phyloP scores from a whole-genome alignment of 37 sponge, comb jelly and placozoan species.

The Spongilla lacustris region DNA sequence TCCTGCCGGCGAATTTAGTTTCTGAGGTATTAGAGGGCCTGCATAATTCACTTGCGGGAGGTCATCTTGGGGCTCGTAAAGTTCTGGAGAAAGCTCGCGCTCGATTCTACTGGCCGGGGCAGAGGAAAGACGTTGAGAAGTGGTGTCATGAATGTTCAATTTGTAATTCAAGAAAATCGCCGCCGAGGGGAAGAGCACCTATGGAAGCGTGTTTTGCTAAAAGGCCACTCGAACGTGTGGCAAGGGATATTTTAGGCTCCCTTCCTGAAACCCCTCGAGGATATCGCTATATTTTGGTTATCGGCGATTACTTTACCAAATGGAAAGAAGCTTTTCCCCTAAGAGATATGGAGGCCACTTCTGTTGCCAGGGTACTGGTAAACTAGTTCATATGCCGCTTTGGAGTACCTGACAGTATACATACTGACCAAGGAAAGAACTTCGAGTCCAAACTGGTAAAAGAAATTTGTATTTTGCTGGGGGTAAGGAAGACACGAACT shows the following conservation, averaged over 20 bases:
- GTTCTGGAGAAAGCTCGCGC: conserved; percentile 6
- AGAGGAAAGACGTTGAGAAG: neutral
- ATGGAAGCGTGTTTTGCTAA: neutral
- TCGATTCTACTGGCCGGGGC: conserved; percentile 21
- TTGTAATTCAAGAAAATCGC: neutral
- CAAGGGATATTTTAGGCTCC: conserved; percentile 4
- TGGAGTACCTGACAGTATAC: neutral
- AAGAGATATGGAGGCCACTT: neutral
- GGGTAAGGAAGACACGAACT: too few species aligned
- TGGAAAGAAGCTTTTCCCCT: conserved; percentile 8
- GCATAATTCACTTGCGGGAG: neutral
- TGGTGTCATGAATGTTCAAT: conserved; percentile 9
- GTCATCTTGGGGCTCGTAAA: conserved; percentile 21
- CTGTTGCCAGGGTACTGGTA: neutral
- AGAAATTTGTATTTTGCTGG: too few species aligned
- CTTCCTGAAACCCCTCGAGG: neutral
- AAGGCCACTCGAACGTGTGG: conserved; percentile 10
- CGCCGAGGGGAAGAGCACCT: neutral
- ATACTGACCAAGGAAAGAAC: too few species aligned
- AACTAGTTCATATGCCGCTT: neutral
- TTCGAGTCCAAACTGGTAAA: too few species aligned
- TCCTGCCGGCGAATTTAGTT: conserved; percentile 4
- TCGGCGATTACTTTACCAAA: conserved; percentile 8
- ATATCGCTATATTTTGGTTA: neutral
- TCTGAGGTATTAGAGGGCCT: neutral